phyloP scores from a whole-genome alignment of 2,888 invertebrate species.

The Callyntrura sp. region DNA sequence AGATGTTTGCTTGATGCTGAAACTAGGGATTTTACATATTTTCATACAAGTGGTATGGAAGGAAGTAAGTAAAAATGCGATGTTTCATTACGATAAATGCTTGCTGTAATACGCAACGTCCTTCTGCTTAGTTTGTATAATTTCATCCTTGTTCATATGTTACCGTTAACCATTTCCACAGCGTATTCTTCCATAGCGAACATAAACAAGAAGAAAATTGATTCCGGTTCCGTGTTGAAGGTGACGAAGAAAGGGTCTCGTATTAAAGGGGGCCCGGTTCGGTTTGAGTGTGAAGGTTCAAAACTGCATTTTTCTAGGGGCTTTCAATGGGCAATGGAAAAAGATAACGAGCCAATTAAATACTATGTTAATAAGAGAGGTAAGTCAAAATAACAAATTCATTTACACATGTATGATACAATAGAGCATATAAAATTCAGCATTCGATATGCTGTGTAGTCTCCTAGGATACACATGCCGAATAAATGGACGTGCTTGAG shows the following conservation, averaged over 20 bases:
- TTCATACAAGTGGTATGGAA: slow-evolving; percentile 17
- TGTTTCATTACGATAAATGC: too few species aligned
- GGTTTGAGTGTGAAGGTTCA: slow-evolving; percentile 73
- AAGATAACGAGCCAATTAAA: slow-evolving; percentile 48
- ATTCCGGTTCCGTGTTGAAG: slow-evolving; percentile 37
- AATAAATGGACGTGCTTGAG: not conserved
- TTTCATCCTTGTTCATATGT: too few species aligned
- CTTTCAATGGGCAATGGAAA: slow-evolving; percentile 75
- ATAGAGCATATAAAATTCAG: too few species aligned
- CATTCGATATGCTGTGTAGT: too few species aligned
- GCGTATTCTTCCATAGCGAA: slow-evolving; percentile 49
- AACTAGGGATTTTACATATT: slow-evolving; percentile 58
- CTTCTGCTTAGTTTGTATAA: too few species aligned
- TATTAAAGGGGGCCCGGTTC: slow-evolving; percentile 16
- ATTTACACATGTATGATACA: too few species aligned
- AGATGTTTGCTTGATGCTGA: slow-evolving; percentile 65
- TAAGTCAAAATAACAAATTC: too few species aligned
- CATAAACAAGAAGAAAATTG: slow-evolving; percentile 46
- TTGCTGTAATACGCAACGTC: too few species aligned
- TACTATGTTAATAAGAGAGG: slow-evolving; percentile 68
- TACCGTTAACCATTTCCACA: too few species aligned
- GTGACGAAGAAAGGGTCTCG: slow-evolving; percentile 2
- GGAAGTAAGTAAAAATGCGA: slow-evolving; percentile 55
- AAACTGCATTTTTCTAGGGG: slow-evolving; percentile 69
- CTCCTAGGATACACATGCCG: not conserved